These are phyloP conservation scores for Physocephala rufipes DNA, from an alignment of 2,888 invertebrate species.

Conservation along the genomic window DNA sequence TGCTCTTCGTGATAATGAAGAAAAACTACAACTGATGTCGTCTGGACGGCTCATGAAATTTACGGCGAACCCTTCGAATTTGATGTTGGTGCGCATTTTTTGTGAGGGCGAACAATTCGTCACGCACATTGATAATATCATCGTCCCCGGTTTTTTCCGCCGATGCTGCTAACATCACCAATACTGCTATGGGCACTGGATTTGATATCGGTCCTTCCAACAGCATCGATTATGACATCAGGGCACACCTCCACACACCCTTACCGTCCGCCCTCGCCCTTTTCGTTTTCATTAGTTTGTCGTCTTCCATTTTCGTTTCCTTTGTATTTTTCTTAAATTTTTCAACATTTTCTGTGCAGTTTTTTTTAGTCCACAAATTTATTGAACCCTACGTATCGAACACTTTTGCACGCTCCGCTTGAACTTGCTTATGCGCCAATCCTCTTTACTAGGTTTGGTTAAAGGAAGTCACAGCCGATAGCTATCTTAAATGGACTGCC, in stretches of 20 bases:
- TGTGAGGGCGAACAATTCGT: slow-evolving; percentile 19
- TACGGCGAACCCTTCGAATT: not conserved
- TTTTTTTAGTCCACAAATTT: slow-evolving; percentile 7
- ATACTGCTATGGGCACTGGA: no score
- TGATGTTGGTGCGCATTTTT: not conserved
- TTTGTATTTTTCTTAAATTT: slow-evolving; percentile 29
- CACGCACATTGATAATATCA: slow-evolving; percentile 11
- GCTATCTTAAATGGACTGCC: no score
- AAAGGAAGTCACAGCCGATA: no score
- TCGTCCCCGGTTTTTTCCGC: not conserved
- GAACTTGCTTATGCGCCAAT: not conserved
- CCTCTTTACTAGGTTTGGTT: not conserved
- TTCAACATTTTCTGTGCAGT: not conserved
- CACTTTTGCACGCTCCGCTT: not conserved
- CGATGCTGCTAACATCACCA: not conserved
- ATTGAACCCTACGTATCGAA: slow-evolving; percentile 23
- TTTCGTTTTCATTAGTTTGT: not conserved
- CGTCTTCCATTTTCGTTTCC: not conserved
- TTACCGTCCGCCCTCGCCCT: not conserved
- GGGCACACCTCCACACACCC: not conserved
- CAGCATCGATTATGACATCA: not conserved
- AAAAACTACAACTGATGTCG: not conserved
- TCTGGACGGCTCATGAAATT: not conserved
- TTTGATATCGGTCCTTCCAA: not conserved
- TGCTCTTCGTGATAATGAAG: not conserved